Base-by-base conservation (phyloP, 2,888 invertebrate species). In the Chironomus riparius region DNA sequence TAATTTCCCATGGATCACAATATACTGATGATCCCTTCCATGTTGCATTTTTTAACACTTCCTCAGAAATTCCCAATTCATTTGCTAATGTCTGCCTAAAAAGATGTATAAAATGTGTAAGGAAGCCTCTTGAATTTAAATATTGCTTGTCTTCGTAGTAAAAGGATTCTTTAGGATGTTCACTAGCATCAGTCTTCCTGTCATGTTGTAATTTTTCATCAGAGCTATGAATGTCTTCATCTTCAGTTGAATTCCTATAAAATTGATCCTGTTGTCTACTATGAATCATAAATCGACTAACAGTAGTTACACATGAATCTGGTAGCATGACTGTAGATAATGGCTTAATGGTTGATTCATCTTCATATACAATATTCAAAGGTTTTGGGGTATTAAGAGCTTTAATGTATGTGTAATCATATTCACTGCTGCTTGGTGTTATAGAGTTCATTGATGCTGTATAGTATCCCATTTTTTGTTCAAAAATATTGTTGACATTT, bases 1-100 rank as follows among this genome's bases (percentile, higher is more conserved):
- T 87, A 12, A 93, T 86, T 84, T 92, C 91, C 79, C 87, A 90
- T 2, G 86, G 85, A 0, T 85, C 82, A 47, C 90, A 91, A 79
- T 89, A 89, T 78, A 93, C 87, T 77, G 89, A 88, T 0, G 90
- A 89, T 2, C 90, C 89, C 78, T 90, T 88, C 48, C 88, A 88
- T 77, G 87, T 85, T 13, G 88, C 87, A 65, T 83, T 81, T n/a
- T 84, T 82, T 2, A 91, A 83, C 13, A 87, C 85, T 2, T 86
- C 84, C 13, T 84, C 80, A 0, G 86, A 81, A 68, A 92, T 87
- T 4, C 87, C 88, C 77, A 93, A 80, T 24, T 86, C 85, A 0
- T 83, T 80, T 0, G 88, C 90, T 70, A 92, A 81, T 70, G 87
- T 86, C 61, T 88, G 83, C 69, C 88, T 87, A 79, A 92, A 90